Percentiles rank a stretch among this genome's conserved stretches.
Conservation (phyloP, 2,888 invertebrate species). For the Lacanobia wlatinum region DNA sequence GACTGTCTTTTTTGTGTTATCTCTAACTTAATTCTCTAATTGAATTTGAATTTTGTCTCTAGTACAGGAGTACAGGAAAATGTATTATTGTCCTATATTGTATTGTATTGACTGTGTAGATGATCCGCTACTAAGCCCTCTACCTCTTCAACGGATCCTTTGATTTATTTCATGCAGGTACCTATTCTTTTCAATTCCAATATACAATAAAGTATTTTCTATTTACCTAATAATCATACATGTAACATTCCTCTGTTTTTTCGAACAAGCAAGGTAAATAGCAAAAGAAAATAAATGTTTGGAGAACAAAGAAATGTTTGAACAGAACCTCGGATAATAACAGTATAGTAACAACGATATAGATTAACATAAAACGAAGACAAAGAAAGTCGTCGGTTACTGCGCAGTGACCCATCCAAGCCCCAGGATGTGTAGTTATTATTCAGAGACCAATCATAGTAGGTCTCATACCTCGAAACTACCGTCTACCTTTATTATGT, state of each 20-base stretch:
- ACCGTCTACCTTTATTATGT: conserved; percentile 31
- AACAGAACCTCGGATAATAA: conserved; percentile 23
- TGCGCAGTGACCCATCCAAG: conserved; percentile 71
- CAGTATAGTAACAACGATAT: conserved; percentile 47
- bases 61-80: no score
- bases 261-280: conserved; percentile 9
- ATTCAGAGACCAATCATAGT: conserved; percentile 62
- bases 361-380: conserved; percentile 68
- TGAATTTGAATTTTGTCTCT: no score
- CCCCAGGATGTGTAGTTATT: conserved; percentile 64
- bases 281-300: conserved; percentile 14
- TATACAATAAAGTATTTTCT: neutral
- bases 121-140: neutral
- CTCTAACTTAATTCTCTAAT: neutral
- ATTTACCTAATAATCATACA: neutral
- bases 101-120: no score
- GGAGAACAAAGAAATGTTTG: conserved; percentile 34
- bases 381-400: conserved; percentile 73
- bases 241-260: conserved; percentile 2
- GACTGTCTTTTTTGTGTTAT: conserved; percentile 14
- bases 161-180: neutral
- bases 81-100: no score
- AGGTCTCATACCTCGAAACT: conserved; percentile 59
- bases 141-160: neutral
- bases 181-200: neutral